Evolutionary conservation across 2,797 vertebrate genomes (phyloP).

Genomic region (Crocodylus rhombifer): DNA sequence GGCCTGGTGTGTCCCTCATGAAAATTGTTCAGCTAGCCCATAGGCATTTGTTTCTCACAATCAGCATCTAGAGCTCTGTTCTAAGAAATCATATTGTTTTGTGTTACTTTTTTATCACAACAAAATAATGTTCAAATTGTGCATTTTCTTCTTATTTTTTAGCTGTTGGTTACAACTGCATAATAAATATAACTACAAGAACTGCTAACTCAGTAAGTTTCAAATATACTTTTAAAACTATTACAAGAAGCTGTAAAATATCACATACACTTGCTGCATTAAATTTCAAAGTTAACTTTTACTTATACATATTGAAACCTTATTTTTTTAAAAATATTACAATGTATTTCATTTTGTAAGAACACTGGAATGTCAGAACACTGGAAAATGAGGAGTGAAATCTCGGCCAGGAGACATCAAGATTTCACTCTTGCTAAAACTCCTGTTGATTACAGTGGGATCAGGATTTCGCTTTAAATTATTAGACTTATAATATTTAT

Average conservation of each 20-base stretch:
- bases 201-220: slow-evolving; percentile 95
- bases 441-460: not conserved
- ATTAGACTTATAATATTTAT: not conserved
- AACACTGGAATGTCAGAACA: not conserved
- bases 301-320: not conserved
- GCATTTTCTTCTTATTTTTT: slow-evolving; percentile 55
- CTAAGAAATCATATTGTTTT: not conserved
- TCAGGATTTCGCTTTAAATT: not conserved
- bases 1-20: not conserved
- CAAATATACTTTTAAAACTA: slow-evolving; percentile 49
- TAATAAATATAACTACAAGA: slow-evolving; percentile 97
- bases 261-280: not conserved
- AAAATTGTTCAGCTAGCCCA: not conserved
- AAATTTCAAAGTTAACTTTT: not conserved
- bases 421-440: not conserved
- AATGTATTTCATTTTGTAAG: not conserved
- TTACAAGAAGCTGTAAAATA: not conserved
- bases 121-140: not conserved
- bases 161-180: slow-evolving; percentile 98
- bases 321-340: not conserved
- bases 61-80: not conserved
- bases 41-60: not conserved
- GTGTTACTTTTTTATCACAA: slow-evolving; percentile 2
- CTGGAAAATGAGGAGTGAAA: not conserved
- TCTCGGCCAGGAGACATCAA: not conserved